Percentiles rank a stretch among this genome's conserved stretches.
phyloP scores from a whole-genome alignment of 2,888 invertebrate species.

The Tiphia femorata region DNA sequence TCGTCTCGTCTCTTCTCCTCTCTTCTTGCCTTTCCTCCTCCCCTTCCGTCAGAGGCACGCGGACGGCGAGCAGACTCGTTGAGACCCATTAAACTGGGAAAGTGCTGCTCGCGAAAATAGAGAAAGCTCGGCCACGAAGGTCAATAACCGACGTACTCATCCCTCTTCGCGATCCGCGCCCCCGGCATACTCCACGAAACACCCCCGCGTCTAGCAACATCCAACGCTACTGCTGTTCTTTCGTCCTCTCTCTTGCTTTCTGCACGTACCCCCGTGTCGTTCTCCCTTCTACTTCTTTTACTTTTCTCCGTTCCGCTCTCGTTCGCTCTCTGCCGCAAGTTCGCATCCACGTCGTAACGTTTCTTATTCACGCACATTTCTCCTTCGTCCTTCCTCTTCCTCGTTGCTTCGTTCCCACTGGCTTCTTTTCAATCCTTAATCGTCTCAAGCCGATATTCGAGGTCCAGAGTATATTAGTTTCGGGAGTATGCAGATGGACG shows the following conservation, averaged over 20 bases:
- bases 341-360: no score
- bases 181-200: neutral
- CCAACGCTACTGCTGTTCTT: neutral
- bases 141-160: conserved; percentile 28
- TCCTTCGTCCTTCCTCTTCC: no score
- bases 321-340: no score
- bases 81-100: conserved; percentile 33
- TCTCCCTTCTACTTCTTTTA: neutral
- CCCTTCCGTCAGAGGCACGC: neutral
- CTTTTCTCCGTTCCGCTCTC: neutral
- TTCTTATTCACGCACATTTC: no score
- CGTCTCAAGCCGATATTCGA: no score
- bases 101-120: conserved; percentile 25
- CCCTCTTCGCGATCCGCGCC: neutral
- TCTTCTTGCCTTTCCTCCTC: neutral
- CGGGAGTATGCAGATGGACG: no score
- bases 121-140: conserved; percentile 26
- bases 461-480: no score
- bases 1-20: no score
- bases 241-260: neutral
- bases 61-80: conserved; percentile 24
- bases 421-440: no score
- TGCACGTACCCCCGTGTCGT: no score
- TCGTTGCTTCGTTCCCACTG: no score
- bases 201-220: neutral